These are phyloP conservation scores for Triplophysa bombifrons DNA, from an alignment of 2,797 vertebrate genomes.

Conservation along the genomic window DNA sequence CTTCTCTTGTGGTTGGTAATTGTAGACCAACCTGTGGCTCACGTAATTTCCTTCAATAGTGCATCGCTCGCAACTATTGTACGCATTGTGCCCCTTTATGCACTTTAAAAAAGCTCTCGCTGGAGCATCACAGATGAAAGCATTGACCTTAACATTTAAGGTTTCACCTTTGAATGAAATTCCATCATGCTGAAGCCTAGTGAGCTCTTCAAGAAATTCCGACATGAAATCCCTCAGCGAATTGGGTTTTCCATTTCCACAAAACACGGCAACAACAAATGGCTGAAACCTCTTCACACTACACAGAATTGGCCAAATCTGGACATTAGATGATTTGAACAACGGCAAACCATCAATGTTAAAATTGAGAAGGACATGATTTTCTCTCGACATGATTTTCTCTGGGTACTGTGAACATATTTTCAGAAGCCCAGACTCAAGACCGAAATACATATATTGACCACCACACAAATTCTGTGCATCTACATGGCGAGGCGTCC, in stretches of 20 bases:
- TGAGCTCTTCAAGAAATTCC: neutral
- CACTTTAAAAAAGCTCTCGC: no score
- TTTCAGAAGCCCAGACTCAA: neutral
- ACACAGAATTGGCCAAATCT: constrained; percentile 4
- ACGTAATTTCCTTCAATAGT: no score
- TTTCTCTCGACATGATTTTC: neutral
- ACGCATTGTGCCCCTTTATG: no score
- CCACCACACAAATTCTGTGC: neutral
- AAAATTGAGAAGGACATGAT: neutral
- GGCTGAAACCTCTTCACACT: neutral
- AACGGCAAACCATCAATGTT: neutral
- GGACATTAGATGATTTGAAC: constrained; percentile 6
- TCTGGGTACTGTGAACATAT: neutral
- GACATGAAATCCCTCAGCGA: neutral
- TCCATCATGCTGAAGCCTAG: no score
- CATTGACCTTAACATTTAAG: no score
- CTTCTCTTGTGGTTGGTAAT: no score
- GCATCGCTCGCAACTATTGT: no score
- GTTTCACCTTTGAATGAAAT: no score
- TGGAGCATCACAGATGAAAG: no score
- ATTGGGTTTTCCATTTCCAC: neutral
- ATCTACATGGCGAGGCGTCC: neutral
- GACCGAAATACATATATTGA: neutral
- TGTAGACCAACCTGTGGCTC: no score
- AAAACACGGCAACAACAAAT: neutral